Base-by-base conservation (phyloP, 2,888 invertebrate species). In the Acrobasis consociella region DNA sequence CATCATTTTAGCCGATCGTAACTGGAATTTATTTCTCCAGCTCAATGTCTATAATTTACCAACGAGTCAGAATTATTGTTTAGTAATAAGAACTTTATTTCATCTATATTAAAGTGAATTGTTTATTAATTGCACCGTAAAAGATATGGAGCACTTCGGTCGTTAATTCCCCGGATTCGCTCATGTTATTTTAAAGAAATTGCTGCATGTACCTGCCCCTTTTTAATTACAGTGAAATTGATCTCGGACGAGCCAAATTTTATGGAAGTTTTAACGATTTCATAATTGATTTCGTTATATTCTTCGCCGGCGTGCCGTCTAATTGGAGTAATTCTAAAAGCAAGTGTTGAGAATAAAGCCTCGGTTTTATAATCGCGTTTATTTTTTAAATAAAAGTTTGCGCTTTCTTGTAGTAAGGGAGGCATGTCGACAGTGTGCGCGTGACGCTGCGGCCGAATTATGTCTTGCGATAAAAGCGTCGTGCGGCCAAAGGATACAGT, bases 361-460 rank as follows among this genome's bases (percentile, higher is more conserved):
- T 38, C 3, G 10, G 39, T 60, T 51, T 46, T 38, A 17, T 50
- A 49, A 37, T 50, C 8, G 5, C 16, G 11, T 61, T 61, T 22
- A 46, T 46, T 53, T 51, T 22, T 46, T 15, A 8, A 10, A 31
- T 49, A 31, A 58, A 10, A 16, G 37, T 38, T 39, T 60, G n/a
- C 17, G 61, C 53, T 55, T 51, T 46, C 39, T 60, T 65, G 51
- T 58, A 69, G 69, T 69, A 49, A 37, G 39, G 39, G 17, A 61
- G 62, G 16, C 59, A 85, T 81, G 75, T 75, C 77, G 74, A 74
- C 77, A 78, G 73, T 76, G 76, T 76, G 81, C 80, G 84, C 85
- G 86, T 85, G 87, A 85, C 82, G 85, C 74, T 69, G 73, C 78
- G 77, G 72, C 83, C 85, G 81, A 87, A 87, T 85, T 85, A 85